Percentiles rank a stretch among this genome's conserved stretches.
Conservation (phyloP, 2,888 invertebrate genomes). For the Perdita meconis region DNA sequence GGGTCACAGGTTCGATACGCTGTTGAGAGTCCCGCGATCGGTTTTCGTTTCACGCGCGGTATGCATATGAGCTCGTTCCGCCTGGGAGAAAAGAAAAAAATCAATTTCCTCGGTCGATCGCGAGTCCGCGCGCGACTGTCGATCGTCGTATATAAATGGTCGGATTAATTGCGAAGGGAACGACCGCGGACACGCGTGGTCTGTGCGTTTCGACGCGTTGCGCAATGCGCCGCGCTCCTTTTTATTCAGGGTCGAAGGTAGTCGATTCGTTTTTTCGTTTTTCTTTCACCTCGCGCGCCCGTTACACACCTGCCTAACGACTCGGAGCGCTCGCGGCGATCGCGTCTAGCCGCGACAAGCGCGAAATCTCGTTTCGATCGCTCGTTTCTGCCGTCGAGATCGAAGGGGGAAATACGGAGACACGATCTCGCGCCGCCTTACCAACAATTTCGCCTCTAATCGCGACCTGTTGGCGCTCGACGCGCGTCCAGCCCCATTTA, state of each 20-base stretch:
- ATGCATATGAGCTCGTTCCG: slow-evolving; percentile 55
- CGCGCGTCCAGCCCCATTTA: background rate
- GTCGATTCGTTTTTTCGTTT: slow-evolving; percentile 60
- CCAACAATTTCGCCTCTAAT: background rate
- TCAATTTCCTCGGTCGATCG: slow-evolving; percentile 54
- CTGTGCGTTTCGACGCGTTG: slow-evolving; percentile 50
- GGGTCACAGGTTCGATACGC: slow-evolving; percentile 66
- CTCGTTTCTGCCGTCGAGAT: slow-evolving; percentile 14
- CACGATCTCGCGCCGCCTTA: slow-evolving; percentile 12
- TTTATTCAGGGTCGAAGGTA: slow-evolving; percentile 53
- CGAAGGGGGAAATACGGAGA: background rate
- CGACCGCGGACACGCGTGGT: slow-evolving; percentile 34
- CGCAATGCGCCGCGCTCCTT: slow-evolving; percentile 56
- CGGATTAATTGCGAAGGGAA: slow-evolving; percentile 60
- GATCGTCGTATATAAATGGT: slow-evolving; percentile 62
- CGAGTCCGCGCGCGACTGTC: slow-evolving; percentile 46
- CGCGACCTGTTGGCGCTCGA: background rate
- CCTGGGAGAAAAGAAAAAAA: slow-evolving; percentile 49
- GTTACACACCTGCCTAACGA: slow-evolving; percentile 48
- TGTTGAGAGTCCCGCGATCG: slow-evolving; percentile 61
- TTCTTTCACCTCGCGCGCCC: slow-evolving; percentile 16
- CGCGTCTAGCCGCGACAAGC: slow-evolving; percentile 23
- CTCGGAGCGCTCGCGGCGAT: slow-evolving; percentile 18
- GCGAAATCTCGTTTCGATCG: slow-evolving; percentile 21
- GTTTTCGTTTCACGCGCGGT: slow-evolving; percentile 51